phyloP scores from a whole-genome alignment of 2,797 vertebrate species.

The Poecile montanus region DNA sequence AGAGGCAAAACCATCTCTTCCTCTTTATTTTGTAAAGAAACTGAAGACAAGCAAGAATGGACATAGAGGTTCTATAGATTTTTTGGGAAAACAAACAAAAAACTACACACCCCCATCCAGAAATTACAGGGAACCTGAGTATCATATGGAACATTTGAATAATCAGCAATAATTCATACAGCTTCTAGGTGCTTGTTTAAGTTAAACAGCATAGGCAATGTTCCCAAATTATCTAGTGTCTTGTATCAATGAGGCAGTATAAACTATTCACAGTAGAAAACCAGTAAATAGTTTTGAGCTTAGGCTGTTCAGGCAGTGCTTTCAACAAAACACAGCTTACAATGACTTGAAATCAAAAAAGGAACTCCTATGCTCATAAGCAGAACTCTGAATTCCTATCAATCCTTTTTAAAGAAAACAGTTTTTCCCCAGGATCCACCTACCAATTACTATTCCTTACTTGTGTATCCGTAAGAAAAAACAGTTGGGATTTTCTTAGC shows the following conservation, averaged over 20 bases:
- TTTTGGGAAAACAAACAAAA: not conserved
- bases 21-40: not conserved
- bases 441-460: conserved; percentile 56
- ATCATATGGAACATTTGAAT: not conserved
- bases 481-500: conserved; percentile 90
- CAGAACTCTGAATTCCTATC: not conserved
- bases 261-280: not conserved
- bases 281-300: not conserved
- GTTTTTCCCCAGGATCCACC: not conserved
- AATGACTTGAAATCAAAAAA: not conserved
- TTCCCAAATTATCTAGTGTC: not conserved
- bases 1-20: not conserved
- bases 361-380: not conserved
- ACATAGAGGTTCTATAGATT: not conserved
- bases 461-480: conserved; percentile 85
- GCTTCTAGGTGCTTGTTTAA: not conserved
- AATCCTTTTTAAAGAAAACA: not conserved
- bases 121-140: not conserved
- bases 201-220: not conserved
- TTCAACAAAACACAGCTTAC: not conserved
- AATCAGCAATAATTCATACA: not conserved
- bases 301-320: not conserved
- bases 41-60: not conserved
- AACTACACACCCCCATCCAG: not conserved
- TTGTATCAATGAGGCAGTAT: not conserved